Evolutionary conservation across 2,888 invertebrate species (phyloP).

Genomic region (Blomia tropicalis): DNA sequence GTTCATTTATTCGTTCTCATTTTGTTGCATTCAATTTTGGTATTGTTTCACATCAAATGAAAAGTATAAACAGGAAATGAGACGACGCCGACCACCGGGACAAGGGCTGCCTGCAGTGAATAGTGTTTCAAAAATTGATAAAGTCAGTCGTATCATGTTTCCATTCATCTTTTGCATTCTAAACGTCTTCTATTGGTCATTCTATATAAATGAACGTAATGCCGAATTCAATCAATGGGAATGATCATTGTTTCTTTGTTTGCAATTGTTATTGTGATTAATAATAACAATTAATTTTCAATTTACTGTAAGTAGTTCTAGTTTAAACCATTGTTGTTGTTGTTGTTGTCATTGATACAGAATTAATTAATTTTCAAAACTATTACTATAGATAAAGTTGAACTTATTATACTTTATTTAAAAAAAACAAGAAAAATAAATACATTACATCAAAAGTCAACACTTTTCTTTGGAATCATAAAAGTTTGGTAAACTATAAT

Average conservation of each 20-base stretch:
- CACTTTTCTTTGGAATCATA: neutral
- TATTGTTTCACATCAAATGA: slow-evolving; percentile 28
- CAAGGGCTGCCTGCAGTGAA: slow-evolving; percentile 26
- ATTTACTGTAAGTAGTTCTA: no score
- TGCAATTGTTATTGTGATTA: neutral
- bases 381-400: no score
- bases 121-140: slow-evolving; percentile 38
- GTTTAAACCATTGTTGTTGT: neutral
- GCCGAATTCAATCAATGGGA: slow-evolving; percentile 19
- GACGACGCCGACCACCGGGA: slow-evolving; percentile 24
- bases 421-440: no score
- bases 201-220: slow-evolving; percentile 39
- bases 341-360: no score
- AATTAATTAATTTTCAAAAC: no score
- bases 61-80: slow-evolving; percentile 29
- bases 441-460: no score
- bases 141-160: slow-evolving; percentile 45
- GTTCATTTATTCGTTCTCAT: neutral
- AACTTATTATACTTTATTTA: no score
- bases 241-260: neutral
- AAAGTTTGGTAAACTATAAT: neutral
- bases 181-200: slow-evolving; percentile 75
- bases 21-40: slow-evolving; percentile 20
- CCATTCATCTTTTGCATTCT: slow-evolving; percentile 70
- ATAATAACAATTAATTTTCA: neutral